Evolutionary conservation across 2,113 vertebrate species (phyloP).

Genomic region (Poeciliopsis prolifica): DNA sequence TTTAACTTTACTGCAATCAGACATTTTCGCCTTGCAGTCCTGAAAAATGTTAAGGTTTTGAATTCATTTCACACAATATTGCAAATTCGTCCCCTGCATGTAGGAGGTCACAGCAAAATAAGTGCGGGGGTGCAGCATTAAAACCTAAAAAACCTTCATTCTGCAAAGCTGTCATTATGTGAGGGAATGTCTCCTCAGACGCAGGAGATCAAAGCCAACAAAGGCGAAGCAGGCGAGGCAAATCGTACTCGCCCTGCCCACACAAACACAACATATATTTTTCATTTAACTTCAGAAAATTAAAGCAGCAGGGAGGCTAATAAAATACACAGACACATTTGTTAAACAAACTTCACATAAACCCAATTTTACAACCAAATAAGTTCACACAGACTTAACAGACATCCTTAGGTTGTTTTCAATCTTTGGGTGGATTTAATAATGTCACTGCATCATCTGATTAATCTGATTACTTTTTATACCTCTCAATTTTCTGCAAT

Average conservation of each 20-base stretch:
- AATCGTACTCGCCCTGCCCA: slow-evolving; percentile 30
- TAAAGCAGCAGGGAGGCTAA: slow-evolving; percentile 32
- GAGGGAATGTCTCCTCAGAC: background rate
- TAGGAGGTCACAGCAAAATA: slow-evolving; percentile 4
- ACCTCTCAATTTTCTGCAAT: slow-evolving; percentile 43
- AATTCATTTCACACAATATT: background rate
- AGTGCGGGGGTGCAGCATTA: background rate
- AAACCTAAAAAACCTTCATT: background rate
- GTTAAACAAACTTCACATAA: background rate
- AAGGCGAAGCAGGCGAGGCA: slow-evolving; percentile 17
- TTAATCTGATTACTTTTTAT: slow-evolving; percentile 63
- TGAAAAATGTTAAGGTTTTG: slow-evolving; percentile 9
- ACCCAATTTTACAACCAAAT: background rate
- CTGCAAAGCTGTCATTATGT: background rate
- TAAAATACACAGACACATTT: slow-evolving; percentile 13
- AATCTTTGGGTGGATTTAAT: slow-evolving; percentile 41
- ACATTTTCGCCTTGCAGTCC: background rate
- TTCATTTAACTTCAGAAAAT: slow-evolving; percentile 37
- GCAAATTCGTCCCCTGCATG: background rate
- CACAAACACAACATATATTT: slow-evolving; percentile 9
- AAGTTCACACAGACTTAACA: background rate
- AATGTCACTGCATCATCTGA: slow-evolving; percentile 55
- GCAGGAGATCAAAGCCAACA: slow-evolving; percentile 16
- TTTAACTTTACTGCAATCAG: background rate
- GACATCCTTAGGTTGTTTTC: slow-evolving; percentile 28